phyloP scores from a whole-genome alignment of 2,888 invertebrate species.

The Drosophila meridiana region DNA sequence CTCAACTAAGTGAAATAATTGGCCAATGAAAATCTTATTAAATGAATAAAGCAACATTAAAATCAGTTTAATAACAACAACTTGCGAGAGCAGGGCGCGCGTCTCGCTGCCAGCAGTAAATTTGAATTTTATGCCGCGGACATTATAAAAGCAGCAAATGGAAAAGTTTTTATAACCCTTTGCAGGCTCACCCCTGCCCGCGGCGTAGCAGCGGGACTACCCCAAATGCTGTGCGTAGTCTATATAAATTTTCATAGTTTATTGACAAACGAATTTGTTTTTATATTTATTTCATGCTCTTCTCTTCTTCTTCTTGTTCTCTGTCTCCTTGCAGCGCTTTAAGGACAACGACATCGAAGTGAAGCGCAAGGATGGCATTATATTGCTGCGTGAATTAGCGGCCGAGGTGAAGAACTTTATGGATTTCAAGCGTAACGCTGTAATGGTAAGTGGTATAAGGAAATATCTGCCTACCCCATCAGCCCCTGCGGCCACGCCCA shows the following conservation, averaged over 20 bases:
- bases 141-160: slow-evolving; percentile 42
- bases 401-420: slow-evolving; percentile 96
- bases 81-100: slow-evolving; percentile 25
- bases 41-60: slow-evolving; percentile 65
- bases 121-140: slow-evolving; percentile 52
- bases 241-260: slow-evolving; percentile 66
- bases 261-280: slow-evolving; percentile 55
- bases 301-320: slow-evolving; percentile 2
- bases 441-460: slow-evolving; percentile 89
- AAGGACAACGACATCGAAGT: slow-evolving; percentile 92
- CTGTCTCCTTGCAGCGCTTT: slow-evolving; percentile 89
- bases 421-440: slow-evolving; percentile 96
- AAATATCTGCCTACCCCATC: background rate
- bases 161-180: slow-evolving; percentile 62
- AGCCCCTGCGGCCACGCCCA: slow-evolving; percentile 5
- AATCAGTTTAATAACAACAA: slow-evolving; percentile 63
- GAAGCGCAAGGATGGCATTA: slow-evolving; percentile 92
- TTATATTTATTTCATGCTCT: slow-evolving; percentile 9
- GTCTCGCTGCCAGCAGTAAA: slow-evolving; percentile 44
- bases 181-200: slow-evolving; percentile 17
- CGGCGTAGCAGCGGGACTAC: slow-evolving; percentile 2
- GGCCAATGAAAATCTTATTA: slow-evolving; percentile 51
- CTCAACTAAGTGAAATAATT: slow-evolving; percentile 38
- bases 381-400: slow-evolving; percentile 94
- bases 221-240: slow-evolving; percentile 24